These are phyloP conservation scores for Phasianus colchicus DNA, from an alignment of 2,113 vertebrate species.

Conservation along the genomic window DNA sequence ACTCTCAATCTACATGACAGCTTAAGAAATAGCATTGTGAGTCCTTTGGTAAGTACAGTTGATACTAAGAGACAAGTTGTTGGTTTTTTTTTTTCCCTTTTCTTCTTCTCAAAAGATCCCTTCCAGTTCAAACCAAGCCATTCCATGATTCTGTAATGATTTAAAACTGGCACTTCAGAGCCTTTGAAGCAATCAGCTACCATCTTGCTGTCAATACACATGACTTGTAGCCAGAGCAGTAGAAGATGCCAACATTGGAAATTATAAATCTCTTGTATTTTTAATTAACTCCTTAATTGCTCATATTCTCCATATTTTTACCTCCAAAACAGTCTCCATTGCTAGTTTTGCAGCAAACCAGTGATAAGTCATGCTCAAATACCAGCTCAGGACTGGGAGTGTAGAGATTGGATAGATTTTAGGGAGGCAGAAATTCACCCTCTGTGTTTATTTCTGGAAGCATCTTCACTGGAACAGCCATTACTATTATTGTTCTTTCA, in stretches of 20 bases:
- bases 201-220: not conserved
- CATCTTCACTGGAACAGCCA: not conserved
- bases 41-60: not conserved
- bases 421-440: not conserved
- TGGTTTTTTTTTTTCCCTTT: not conserved
- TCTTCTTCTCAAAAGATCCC: not conserved
- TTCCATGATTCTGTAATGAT: not conserved
- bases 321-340: not conserved
- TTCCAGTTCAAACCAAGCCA: too few relatives aligned
- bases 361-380: not conserved
- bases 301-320: not conserved
- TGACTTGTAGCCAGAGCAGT: not conserved
- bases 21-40: not conserved
- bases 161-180: not conserved
- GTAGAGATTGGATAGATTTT: not conserved
- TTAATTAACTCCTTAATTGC: not conserved
- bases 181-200: not conserved
- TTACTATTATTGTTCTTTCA: not conserved
- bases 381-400: not conserved
- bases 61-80: not conserved
- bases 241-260: not conserved
- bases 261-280: not conserved
- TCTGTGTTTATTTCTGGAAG: not conserved
- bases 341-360: not conserved
- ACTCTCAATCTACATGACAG: not conserved